These are phyloP conservation scores for Thaumatotibia leucotreta DNA, from an alignment of 1,140 invertebrate genomes.

Conservation along the genomic window DNA sequence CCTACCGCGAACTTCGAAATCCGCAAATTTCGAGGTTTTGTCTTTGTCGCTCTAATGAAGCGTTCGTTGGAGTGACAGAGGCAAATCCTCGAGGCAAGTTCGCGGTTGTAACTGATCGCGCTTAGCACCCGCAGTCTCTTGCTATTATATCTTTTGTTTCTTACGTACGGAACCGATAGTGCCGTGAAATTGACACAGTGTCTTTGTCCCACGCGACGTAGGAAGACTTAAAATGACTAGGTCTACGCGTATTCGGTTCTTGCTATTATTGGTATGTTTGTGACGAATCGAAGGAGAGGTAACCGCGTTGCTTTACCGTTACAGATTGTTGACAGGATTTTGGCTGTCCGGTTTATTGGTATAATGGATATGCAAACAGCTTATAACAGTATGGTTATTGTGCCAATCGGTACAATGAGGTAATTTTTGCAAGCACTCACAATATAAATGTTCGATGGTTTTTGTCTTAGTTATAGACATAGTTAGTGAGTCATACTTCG, in stretches of 20 bases:
- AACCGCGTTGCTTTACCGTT: constrained; percentile 13
- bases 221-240: constrained; percentile 46
- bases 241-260: not conserved
- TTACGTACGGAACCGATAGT: constrained; percentile 26
- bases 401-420: not conserved
- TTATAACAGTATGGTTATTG: constrained; percentile 2
- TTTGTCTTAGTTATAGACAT: not conserved
- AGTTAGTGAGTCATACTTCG: not conserved
- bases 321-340: not conserved
- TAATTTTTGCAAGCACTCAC: not conserved
- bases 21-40: too few species aligned
- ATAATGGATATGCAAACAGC: not conserved
- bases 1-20: too few species aligned
- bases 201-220: constrained; percentile 38
- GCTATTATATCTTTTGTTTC: constrained; percentile 49
- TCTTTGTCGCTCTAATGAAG: too few species aligned
- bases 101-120: constrained; percentile 32
- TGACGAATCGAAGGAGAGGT: constrained; percentile 3
- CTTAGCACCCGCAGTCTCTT: constrained; percentile 61
- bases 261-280: not conserved
- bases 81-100: too few species aligned
- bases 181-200: constrained; percentile 60
- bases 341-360: not conserved
- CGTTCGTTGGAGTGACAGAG: too few species aligned
- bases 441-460: not conserved